Conservation (phyloP, 2,888 invertebrate genomes). For the Dynastes hyllus region DNA sequence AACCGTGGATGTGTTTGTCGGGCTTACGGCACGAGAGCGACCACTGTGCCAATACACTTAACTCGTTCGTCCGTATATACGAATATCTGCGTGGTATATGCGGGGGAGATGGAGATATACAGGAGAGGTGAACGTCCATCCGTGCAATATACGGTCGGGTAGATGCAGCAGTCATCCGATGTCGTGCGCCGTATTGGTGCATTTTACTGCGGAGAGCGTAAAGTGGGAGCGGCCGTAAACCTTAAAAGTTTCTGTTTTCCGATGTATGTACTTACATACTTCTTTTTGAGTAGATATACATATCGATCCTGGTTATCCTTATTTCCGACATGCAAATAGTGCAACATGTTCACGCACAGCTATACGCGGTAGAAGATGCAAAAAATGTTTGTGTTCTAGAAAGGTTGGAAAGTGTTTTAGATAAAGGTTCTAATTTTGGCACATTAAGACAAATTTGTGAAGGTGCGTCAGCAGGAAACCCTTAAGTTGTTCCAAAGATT, state of each 20-base stretch:
- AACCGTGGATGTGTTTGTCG: constrained; percentile 40
- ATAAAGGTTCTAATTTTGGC: too few relatives aligned
- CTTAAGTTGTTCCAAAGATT: too few relatives aligned
- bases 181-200: background rate
- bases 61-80: constrained; percentile 29
- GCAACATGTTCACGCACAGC: too few relatives aligned
- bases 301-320: background rate
- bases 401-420: too few relatives aligned
- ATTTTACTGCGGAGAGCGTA: constrained; percentile 1
- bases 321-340: too few relatives aligned
- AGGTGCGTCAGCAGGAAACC: too few relatives aligned
- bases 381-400: too few relatives aligned
- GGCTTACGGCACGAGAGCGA: constrained; percentile 21
- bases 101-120: constrained; percentile 11
- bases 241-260: constrained; percentile 27
- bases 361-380: too few relatives aligned
- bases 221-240: background rate
- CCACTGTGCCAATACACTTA: constrained; percentile 40
- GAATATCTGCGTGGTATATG: background rate
- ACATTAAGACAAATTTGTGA: too few relatives aligned
- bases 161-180: constrained; percentile 15
- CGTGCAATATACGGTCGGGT: constrained; percentile 10
- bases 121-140: background rate
- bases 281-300: too few relatives aligned
- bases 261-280: background rate